Base-by-base conservation (phyloP, 2,888 invertebrate genomes). In the Agriopis aurantiaria region DNA sequence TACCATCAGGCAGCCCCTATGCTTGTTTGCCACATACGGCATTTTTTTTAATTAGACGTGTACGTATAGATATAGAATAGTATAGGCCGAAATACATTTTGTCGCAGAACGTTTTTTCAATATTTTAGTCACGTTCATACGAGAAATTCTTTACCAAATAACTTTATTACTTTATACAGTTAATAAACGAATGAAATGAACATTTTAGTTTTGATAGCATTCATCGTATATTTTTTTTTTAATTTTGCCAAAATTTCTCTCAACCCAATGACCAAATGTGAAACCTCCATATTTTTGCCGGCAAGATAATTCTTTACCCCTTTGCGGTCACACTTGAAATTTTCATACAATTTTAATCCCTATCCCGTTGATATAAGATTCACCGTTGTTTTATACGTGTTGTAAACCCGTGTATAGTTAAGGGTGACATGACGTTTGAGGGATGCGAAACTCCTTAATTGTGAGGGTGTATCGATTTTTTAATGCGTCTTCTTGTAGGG, bases 381-480 rank as follows among this genome's bases (percentile, higher is more conserved):
- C 64, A 52, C 65, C 11, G 40, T 67, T 51, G 43, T 55, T 74
- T 76, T 12, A 23, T 17, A 11, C 43, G 53, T 45, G 72, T 67
- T 64, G 64, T 68, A 65, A 69, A 49, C 40, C 66, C 71, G 69
- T 75, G 71, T 74, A 75, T 72, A 75, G 76, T 73, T 75, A 75
- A 78, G 81, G 82, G 82, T 82, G 82, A 78, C 78, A 80, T 79
- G 69, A 92, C 89, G 86, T 92, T 91, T 92, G 92, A 92, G 92
- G 89, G 92, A 92, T 91, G 92, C 86, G 82, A 84, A 82, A 82
- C 79, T 88, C 90, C 91, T 91, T 93, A 92, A 93, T 92, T 92
- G 91, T 92, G 86, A 87, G 86, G 87, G 87, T 82, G 75, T 92
- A 92, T 93, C 88, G 93, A 93, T 92, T 92, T 91, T 91, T 91